Percentiles rank a stretch among this genome's conserved stretches.
phyloP scores from a whole-genome alignment of 2,797 vertebrate species.

The Muscicapa comitata region DNA sequence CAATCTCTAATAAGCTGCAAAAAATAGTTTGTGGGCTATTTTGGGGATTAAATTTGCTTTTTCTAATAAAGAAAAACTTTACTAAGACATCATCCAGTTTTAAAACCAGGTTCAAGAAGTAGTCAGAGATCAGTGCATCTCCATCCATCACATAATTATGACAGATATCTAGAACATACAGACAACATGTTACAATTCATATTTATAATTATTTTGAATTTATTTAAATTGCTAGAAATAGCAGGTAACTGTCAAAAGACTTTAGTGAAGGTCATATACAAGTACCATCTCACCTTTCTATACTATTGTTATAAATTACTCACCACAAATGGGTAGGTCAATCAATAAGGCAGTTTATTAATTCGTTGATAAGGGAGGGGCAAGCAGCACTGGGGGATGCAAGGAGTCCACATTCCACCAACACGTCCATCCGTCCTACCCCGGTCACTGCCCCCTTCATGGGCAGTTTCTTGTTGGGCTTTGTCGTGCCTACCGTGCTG shows the following conservation, averaged over 20 bases:
- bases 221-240: not conserved
- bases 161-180: not conserved
- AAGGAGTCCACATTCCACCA: too few species aligned
- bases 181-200: not conserved
- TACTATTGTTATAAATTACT: too few species aligned
- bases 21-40: slow-evolving; percentile 33
- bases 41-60: slow-evolving; percentile 42
- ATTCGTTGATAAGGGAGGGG: too few species aligned
- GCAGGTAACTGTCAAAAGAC: not conserved
- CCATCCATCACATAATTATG: not conserved
- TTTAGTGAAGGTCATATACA: not conserved
- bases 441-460: too few species aligned
- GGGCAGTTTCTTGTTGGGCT: too few species aligned
- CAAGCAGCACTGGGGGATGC: too few species aligned
- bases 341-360: too few species aligned
- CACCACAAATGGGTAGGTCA: too few species aligned
- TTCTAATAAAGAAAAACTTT: slow-evolving; percentile 49
- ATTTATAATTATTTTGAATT: not conserved
- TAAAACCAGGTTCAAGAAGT: not conserved
- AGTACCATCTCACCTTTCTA: not conserved
- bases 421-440: too few species aligned
- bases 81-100: slow-evolving; percentile 1
- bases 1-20: slow-evolving; percentile 50
- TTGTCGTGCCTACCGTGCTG: too few species aligned
- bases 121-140: not conserved